phyloP scores from a whole-genome alignment of 2,113 vertebrate genomes.

The rabbit (Oryctolagus cuniculus) region DNA sequence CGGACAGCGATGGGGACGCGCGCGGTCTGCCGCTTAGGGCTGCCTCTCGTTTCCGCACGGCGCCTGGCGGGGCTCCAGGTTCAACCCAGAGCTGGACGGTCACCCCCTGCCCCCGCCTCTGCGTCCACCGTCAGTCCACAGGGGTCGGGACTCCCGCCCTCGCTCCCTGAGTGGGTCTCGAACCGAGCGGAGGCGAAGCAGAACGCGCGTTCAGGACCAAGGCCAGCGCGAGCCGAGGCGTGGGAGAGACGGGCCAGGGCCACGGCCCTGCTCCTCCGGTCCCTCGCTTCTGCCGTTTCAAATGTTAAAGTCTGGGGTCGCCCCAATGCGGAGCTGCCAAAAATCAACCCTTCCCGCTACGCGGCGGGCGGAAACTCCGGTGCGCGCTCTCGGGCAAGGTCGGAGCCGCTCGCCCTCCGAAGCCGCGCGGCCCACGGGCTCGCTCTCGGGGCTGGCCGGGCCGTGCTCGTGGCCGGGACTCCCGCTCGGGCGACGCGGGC shows the following conservation, averaged over 20 bases:
- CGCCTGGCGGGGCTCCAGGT: background rate
- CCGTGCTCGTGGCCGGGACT: background rate
- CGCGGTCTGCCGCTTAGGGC: background rate
- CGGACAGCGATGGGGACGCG: background rate
- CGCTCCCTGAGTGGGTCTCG: background rate
- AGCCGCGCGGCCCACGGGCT: accelerated
- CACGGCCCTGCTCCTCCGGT: background rate
- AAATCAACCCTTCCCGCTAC: background rate
- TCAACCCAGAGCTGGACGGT: background rate
- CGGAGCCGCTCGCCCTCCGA: background rate
- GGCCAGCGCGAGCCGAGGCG: background rate
- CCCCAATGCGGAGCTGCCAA: background rate
- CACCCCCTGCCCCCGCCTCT: background rate
- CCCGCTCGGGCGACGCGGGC: background rate
- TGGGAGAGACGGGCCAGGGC: accelerated
- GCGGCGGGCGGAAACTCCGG: background rate
- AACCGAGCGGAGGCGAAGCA: background rate
- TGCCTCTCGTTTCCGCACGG: background rate
- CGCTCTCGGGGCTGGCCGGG: accelerated
- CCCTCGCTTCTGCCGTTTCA: background rate
- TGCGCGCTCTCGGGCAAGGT: background rate
- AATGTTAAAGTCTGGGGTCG: background rate
- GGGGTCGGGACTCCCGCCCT: background rate
- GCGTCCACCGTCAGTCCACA: background rate
- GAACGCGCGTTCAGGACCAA: background rate